phyloP scores from a whole-genome alignment of 2,113 vertebrate species.

The Rhodinocichla rosea region DNA sequence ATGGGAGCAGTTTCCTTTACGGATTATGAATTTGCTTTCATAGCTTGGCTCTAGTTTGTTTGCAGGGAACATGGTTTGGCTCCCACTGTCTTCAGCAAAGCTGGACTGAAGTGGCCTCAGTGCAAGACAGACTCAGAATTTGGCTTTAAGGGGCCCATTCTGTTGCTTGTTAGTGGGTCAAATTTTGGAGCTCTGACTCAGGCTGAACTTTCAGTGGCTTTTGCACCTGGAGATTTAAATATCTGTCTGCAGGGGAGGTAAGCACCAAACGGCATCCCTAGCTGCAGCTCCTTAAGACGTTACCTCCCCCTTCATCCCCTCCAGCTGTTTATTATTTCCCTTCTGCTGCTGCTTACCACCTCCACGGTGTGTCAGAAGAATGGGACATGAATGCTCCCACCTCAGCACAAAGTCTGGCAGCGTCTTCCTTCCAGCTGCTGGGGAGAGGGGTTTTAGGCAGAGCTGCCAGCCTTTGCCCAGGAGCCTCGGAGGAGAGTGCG shows the following conservation, averaged over 20 bases:
- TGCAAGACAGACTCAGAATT: neutral
- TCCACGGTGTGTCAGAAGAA: conserved; percentile 37
- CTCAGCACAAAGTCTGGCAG: conserved; percentile 4
- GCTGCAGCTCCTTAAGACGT: neutral
- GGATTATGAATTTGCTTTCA: neutral
- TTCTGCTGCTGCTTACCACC: neutral
- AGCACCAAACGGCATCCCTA: conserved; percentile 11
- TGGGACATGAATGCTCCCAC: neutral
- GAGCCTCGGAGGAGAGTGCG: neutral
- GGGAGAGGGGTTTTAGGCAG: neutral
- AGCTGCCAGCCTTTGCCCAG: conserved; percentile 39
- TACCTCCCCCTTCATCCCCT: conserved; percentile 27
- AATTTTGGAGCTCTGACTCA: conserved; percentile 21
- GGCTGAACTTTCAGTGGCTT: conserved; percentile 55
- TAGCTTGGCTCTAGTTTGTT: neutral
- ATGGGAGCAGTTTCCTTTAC: neutral
- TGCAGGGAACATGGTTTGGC: neutral
- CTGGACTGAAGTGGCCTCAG: neutral
- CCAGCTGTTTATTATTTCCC: conserved; percentile 41
- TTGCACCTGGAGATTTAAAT: conserved; percentile 56
- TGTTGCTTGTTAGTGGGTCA: neutral
- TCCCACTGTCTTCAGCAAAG: neutral
- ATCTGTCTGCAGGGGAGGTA: conserved; percentile 37
- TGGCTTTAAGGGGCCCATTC: neutral
- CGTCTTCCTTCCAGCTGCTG: neutral